phyloP scores from a whole-genome alignment of 2,888 invertebrate genomes.

The Cantharis rufa region DNA sequence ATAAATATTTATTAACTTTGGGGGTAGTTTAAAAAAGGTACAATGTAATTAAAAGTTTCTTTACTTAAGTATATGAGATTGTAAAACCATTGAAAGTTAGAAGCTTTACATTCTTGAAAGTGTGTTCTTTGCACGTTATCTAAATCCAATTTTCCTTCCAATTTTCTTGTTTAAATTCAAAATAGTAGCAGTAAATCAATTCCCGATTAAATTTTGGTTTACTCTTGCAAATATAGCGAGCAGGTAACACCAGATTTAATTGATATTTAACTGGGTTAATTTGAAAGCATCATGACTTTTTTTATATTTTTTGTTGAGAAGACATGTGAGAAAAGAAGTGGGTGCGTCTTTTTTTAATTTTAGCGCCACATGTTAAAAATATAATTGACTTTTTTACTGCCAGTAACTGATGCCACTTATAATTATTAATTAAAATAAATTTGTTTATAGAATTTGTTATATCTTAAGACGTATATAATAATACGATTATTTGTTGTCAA shows the following conservation, averaged over 20 bases:
- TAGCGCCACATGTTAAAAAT: background rate
- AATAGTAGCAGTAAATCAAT: constrained; percentile 16
- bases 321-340: background rate
- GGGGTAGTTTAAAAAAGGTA: background rate
- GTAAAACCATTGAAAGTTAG: constrained; percentile 3
- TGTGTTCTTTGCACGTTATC: constrained; percentile 12
- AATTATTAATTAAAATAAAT: background rate
- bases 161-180: constrained; percentile 18
- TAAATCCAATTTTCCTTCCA: constrained; percentile 16
- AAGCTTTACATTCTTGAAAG: constrained; percentile 1
- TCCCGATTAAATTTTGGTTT: constrained; percentile 20
- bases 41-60: constrained; percentile 4
- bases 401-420: background rate
- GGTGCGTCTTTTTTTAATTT: background rate
- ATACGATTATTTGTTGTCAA: background rate
- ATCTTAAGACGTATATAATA: background rate
- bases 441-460: background rate
- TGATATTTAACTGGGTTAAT: constrained; percentile 12
- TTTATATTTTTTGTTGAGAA: background rate
- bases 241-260: constrained; percentile 7
- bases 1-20: background rate
- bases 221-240: background rate
- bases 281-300: background rate
- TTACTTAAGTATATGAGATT: constrained; percentile 4
- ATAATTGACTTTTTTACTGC: background rate